Evolutionary conservation across 2,797 vertebrate species (phyloP), one percentile per base, ranked within the genome.

Genomic region (Coracias cyanogaster): DNA sequence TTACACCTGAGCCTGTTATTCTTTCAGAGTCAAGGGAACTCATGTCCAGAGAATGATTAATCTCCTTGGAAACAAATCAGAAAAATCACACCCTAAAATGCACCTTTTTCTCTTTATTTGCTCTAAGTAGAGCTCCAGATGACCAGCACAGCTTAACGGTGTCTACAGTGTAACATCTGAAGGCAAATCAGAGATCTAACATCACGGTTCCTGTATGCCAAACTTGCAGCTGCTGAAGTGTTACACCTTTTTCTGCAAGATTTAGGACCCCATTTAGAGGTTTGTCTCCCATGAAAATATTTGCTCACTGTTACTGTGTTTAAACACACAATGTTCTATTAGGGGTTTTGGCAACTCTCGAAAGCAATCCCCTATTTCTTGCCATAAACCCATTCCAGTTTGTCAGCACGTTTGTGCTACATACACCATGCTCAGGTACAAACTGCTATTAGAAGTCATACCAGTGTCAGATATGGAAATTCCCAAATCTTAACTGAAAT

Each of bases 371-470:
- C 2, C 0, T 65, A 69, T 37, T 79, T 74, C 33, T 52, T n/a
- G 37, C 16, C 15, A 33, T 49, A 86, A 86, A 66, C 9, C 5
- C 39, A 55, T 37, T 41, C 31, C 3, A 29, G 31, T 41, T 74
- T 64, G 41, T 39, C 69, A 64, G 45, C 25, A 39, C 3, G 0
- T 41, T 31, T 72, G 39, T 3, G 4, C 45, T 51, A 62, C 0
- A 0, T 8, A 55, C 9, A 37, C 24, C 31, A 39, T 0, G 1
- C 48, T 25, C 6, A 3, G 4, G 15, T 55, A 66, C 8, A 20
- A 86, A 12, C n/a, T 69, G 41, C 18, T 73, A 20, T 25, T 52
- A 52, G 12, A 3, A 16, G 19, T 65, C 28, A 52, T 55, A 73
- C 22, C 39, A 41, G 43, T 9, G 18, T 16, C 51, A 80, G 43